phyloP scores from a whole-genome alignment of 2,888 invertebrate genomes.

The Trissolcus japonicus region DNA sequence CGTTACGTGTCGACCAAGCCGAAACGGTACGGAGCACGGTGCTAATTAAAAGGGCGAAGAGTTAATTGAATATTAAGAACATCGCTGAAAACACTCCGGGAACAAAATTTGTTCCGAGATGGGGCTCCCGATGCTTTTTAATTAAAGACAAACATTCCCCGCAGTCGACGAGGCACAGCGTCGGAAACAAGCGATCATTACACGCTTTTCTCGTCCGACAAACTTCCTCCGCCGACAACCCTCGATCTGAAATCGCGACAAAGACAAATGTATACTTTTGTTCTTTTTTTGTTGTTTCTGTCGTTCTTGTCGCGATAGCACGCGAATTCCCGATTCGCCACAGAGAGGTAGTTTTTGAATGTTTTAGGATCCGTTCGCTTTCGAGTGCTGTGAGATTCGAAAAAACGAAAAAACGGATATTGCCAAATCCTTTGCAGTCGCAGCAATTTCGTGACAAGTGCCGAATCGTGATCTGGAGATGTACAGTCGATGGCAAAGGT shows the following conservation, averaged over 20 bases:
- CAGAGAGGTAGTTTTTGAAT: conserved; percentile 43
- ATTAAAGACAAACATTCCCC: conserved; percentile 55
- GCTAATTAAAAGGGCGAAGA: conserved; percentile 49
- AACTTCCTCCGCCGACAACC: conserved; percentile 37
- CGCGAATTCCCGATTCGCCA: conserved; percentile 45
- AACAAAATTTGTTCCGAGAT: conserved; percentile 30
- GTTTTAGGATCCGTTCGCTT: conserved; percentile 51
- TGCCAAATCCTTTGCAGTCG: conserved; percentile 56
- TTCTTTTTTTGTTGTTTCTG: conserved; percentile 8
- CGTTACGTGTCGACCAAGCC: conserved; percentile 4
- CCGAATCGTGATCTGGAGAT: conserved; percentile 51
- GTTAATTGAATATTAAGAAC: conserved; percentile 57
- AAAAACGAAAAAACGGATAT: conserved; percentile 46
- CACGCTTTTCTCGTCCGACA: conserved; percentile 37
- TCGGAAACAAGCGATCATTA: conserved; percentile 49
- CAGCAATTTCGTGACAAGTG: conserved; percentile 56
- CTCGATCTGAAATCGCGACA: conserved; percentile 48
- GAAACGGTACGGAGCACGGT: conserved; percentile 2
- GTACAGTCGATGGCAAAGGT: conserved; percentile 38
- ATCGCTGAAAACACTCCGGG: conserved; percentile 23
- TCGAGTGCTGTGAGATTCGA: conserved; percentile 40
- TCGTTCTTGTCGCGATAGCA: conserved; percentile 33
- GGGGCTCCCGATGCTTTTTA: conserved; percentile 36
- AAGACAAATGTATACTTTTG: conserved; percentile 31
- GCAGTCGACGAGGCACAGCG: conserved; percentile 27